Conservation (phyloP, 2,113 vertebrate species). For the Pteronura brasiliensis region DNA sequence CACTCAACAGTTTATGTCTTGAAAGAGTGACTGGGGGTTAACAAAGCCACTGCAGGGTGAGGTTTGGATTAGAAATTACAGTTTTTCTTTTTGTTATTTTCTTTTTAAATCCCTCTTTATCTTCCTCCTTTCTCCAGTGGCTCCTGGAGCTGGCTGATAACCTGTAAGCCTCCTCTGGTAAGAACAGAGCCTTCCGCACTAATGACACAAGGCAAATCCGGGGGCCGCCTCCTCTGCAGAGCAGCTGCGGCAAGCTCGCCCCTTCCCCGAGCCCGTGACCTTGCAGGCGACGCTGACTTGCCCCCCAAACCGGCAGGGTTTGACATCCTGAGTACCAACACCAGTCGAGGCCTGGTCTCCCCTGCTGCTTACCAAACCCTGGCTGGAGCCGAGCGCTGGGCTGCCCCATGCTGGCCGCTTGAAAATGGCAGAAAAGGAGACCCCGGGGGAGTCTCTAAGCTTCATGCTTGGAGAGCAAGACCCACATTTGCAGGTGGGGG, state of each 20-base stretch:
- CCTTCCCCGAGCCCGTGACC: not conserved
- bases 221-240: not conserved
- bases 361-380: rapidly evolving
- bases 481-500: not conserved
- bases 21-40: constrained; percentile 62
- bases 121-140: constrained; percentile 53
- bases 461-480: not conserved
- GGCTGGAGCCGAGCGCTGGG: rapidly evolving
- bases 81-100: constrained; percentile 67
- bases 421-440: rapidly evolving
- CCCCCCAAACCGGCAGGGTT: not conserved
- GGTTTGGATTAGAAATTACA: constrained; percentile 66
- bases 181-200: not conserved
- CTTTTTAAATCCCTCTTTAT: constrained; percentile 63
- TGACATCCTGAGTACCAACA: not conserved
- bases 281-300: rapidly evolving
- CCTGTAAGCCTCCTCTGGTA: constrained; percentile 26
- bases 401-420: not conserved
- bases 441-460: not conserved
- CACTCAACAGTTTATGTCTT: constrained; percentile 61
- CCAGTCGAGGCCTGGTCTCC: rapidly evolving
- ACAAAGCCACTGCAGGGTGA: constrained; percentile 51
- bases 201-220: not conserved
- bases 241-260: rapidly evolving
- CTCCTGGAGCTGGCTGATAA: constrained; percentile 66